Evolutionary conservation across 1,140 invertebrate genomes (phyloP).

Genomic region (Wiebesia pumilae): DNA sequence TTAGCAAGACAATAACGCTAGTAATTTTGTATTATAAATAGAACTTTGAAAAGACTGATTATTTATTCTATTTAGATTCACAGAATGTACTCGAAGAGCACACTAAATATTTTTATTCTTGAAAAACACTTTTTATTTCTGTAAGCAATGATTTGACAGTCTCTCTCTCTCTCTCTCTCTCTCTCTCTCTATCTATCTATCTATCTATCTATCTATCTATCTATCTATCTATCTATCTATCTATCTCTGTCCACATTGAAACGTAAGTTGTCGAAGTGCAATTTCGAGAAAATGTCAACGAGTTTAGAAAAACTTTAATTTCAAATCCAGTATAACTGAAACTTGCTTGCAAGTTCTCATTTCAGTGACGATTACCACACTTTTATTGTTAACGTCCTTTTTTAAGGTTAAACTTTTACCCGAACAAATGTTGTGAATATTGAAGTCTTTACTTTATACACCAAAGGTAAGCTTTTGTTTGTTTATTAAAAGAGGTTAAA

Average conservation of each 20-base stretch:
- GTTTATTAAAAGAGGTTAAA: not conserved
- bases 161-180: too few species aligned
- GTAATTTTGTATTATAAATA: too few species aligned
- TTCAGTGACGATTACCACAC: not conserved
- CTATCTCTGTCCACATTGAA: too few species aligned
- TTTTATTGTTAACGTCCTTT: conserved; percentile 1
- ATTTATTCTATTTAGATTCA: not conserved
- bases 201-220: too few species aligned
- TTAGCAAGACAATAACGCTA: too few species aligned
- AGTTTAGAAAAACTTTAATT: not conserved
- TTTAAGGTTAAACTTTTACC: not conserved
- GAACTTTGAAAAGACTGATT: not conserved
- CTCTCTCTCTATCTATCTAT: too few species aligned
- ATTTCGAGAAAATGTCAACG: conserved; percentile 3
- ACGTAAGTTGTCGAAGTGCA: too few species aligned
- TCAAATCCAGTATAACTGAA: not conserved
- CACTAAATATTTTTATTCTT: not conserved
- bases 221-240: too few species aligned
- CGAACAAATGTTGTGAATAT: too few species aligned
- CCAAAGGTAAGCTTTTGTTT: not conserved
- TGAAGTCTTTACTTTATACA: not conserved
- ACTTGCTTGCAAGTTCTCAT: not conserved
- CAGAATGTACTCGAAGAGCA: not conserved
- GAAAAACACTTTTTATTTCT: not conserved
- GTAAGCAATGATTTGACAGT: too few species aligned